phyloP scores from a whole-genome alignment of 2,888 invertebrate species.

The Xestoiulus laeticollis region DNA sequence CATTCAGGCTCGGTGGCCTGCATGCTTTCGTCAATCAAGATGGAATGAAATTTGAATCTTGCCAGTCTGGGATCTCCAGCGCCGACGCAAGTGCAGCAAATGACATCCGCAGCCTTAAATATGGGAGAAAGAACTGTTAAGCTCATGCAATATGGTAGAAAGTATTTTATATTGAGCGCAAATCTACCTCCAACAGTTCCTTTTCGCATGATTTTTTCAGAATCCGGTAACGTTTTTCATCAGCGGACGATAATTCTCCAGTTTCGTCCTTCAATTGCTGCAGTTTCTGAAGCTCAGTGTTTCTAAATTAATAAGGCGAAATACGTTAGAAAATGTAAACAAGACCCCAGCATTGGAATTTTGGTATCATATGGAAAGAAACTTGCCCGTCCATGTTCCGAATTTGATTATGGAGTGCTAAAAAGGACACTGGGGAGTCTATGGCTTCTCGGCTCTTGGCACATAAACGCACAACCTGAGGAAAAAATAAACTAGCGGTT shows the following conservation, averaged over 20 bases:
- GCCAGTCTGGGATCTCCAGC: slow-evolving; percentile 96
- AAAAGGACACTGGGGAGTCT: slow-evolving; percentile 95
- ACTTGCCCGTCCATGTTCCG: slow-evolving; percentile 84
- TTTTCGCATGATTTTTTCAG: slow-evolving; percentile 91
- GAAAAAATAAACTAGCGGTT: no score
- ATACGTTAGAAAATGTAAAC: neutral
- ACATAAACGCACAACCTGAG: slow-evolving; percentile 81
- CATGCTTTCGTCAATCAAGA: slow-evolving; percentile 96
- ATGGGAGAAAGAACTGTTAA: slow-evolving; percentile 49
- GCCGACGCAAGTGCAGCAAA: slow-evolving; percentile 98
- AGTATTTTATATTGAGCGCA: neutral
- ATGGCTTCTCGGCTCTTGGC: slow-evolving; percentile 98
- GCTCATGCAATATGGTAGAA: no score
- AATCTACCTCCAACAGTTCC: slow-evolving; percentile 79
- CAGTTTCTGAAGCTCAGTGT: slow-evolving; percentile 91
- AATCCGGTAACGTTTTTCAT: slow-evolving; percentile 92
- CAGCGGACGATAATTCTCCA: slow-evolving; percentile 93
- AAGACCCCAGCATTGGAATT: neutral
- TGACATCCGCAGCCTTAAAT: slow-evolving; percentile 88
- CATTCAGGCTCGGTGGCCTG: slow-evolving; percentile 98
- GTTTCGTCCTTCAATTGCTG: slow-evolving; percentile 98
- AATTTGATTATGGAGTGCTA: slow-evolving; percentile 97
- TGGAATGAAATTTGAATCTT: slow-evolving; percentile 92
- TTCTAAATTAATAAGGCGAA: slow-evolving; percentile 63
- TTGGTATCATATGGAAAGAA: neutral